Evolutionary conservation across 2,888 invertebrate species (phyloP).

Genomic region (Nephrocerus scutellatus): DNA sequence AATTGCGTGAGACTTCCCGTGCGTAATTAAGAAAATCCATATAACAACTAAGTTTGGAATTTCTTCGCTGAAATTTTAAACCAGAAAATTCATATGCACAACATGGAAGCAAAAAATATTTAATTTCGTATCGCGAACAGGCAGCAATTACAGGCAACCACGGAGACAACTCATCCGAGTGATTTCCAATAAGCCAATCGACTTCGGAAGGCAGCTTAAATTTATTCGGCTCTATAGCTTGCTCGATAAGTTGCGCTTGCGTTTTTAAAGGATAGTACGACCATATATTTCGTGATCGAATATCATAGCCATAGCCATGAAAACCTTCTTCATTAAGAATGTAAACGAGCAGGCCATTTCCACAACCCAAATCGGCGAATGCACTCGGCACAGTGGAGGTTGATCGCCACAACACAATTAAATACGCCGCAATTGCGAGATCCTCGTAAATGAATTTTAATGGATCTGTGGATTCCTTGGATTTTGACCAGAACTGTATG

Average conservation of each 20-base stretch:
- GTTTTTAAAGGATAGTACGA: conserved; percentile 61
- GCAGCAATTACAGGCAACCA: conserved; percentile 95
- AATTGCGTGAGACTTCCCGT: conserved; percentile 54
- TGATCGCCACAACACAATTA: conserved; percentile 71
- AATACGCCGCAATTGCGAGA: conserved; percentile 84
- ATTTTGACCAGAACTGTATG: conserved; percentile 79
- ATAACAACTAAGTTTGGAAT: conserved; percentile 70
- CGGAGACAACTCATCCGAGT: conserved; percentile 97
- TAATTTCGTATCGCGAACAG: conserved; percentile 63
- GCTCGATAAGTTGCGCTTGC: conserved; percentile 52
- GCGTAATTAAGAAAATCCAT: conserved; percentile 65
- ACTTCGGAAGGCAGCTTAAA: conserved; percentile 55
- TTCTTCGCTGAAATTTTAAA: conserved; percentile 67
- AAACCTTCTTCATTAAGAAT: conserved; percentile 80
- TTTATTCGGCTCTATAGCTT: conserved; percentile 50
- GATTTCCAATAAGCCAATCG: conserved; percentile 96
- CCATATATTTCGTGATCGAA: conserved; percentile 84
- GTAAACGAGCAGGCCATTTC: conserved; percentile 89
- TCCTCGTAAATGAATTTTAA: conserved; percentile 95
- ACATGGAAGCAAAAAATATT: conserved; percentile 89
- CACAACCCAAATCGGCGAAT: conserved; percentile 95
- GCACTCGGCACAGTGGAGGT: conserved; percentile 52
- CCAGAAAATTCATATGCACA: conserved; percentile 89
- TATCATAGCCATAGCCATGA: conserved; percentile 74
- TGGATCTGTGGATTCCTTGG: conserved; percentile 88